Base-by-base conservation (phyloP, 2,797 vertebrate species). In the Phylloscopus collybita region DNA sequence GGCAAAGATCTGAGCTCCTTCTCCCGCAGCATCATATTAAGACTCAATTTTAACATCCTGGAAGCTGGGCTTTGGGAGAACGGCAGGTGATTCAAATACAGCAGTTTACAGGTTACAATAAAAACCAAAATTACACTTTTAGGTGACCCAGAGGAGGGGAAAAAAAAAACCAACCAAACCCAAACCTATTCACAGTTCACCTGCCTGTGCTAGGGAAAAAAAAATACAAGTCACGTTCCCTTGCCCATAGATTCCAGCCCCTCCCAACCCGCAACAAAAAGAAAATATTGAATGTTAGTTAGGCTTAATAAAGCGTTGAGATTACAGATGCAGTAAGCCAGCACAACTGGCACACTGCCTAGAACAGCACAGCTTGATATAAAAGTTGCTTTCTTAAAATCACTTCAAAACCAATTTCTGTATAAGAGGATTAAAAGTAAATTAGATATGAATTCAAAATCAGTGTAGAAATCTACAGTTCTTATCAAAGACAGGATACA, bases 391-490 rank as follows among this genome's bases (percentile, higher is more conserved):
- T 93, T 86, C 92, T 95, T 96, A 96, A 97, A 98, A 98, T 98
- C 93, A 95, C 96, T 97, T 97, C 97, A 97, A 97, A 98, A 97
- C 91, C 93, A 61, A 93, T 93, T 96, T 96, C 80, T 53, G 86
- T 96, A 87, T 64, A 96, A 97, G 97, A 98, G 91, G 96, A 97
- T 96, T 97, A 97, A 97, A 98, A 98, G 97, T 95, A 96, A 97
- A 87, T 92, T 70, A 88, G 94, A 93, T 97, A 96, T 26, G 86
- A 98, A 97, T 96, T 97, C 92, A 96, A 96, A 97, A 95, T 97
- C 98, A 97, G 97, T 97, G 96, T 98, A 98, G 96, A 98, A 98
- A 98, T 96, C 97, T 92, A 86, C 84, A 80, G 92, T 95, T 96
- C 94, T 91, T 97, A 97, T 95, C 94, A 96, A 97, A 97, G 97